A percentile compares a stretch with the other conserved stretches of the same genome.
Evolutionary conservation across 2,113 vertebrate genomes (phyloP).

Genomic region (Sylvilagus bachmani): DNA sequence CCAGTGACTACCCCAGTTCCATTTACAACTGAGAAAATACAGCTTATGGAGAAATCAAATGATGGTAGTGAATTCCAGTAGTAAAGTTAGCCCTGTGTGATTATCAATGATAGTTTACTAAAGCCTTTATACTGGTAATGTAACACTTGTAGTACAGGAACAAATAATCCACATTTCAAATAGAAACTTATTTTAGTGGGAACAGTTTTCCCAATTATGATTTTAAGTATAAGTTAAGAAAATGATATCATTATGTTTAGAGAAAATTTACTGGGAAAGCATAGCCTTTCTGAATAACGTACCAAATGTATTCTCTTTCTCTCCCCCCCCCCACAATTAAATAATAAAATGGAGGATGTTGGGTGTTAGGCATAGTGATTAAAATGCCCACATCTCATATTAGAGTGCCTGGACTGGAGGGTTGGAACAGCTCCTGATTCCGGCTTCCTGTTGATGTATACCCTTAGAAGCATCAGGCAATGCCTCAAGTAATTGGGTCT

Average conservation of each 20-base stretch:
- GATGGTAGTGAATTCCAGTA: background rate
- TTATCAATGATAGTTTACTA: slow-evolving; percentile 3
- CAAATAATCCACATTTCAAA: slow-evolving; percentile 12
- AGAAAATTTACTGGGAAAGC: background rate
- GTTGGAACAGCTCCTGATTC: no score
- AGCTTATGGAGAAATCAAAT: slow-evolving; percentile 31
- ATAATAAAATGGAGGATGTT: no score
- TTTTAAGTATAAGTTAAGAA: slow-evolving; percentile 29
- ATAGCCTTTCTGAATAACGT: background rate
- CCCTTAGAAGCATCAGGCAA: no score
- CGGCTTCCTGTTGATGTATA: no score
- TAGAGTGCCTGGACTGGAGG: no score
- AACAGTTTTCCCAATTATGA: background rate
- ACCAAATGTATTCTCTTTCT: background rate
- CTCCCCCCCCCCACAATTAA: no score
- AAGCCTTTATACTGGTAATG: slow-evolving; percentile 8
- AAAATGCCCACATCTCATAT: no score
- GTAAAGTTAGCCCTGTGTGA: slow-evolving; percentile 2
- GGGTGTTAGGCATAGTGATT: no score
- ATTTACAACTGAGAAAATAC: slow-evolving; percentile 29
- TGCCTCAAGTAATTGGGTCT: no score
- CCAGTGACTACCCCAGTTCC: background rate
- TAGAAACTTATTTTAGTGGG: background rate
- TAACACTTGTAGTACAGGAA: background rate
- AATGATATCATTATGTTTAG: slow-evolving; percentile 1